A percentile compares a stretch with the other conserved stretches of the same genome.
Conservation (phyloP, 2,113 vertebrate genomes). For the Lophura nycthemera region DNA sequence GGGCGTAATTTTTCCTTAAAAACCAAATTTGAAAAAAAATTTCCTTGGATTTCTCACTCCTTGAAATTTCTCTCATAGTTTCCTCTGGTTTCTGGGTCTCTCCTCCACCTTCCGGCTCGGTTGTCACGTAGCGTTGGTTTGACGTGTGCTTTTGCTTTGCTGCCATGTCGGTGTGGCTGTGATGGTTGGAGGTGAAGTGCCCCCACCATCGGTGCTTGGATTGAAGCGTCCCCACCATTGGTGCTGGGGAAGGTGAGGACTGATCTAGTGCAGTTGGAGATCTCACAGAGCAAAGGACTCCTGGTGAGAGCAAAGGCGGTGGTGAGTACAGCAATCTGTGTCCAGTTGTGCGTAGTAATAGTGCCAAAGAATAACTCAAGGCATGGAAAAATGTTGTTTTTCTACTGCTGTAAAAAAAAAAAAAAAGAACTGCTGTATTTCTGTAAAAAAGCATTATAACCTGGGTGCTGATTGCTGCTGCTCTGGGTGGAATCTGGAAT, state of each 20-base stretch:
- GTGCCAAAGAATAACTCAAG: neutral
- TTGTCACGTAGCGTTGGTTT: neutral
- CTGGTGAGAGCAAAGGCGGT: rapidly evolving
- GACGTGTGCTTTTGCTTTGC: neutral
- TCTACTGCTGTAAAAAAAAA: neutral
- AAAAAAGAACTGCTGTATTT: neutral
- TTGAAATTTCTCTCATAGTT: neutral
- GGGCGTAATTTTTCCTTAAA: neutral
- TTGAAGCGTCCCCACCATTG: neutral
- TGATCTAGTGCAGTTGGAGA: rapidly evolving
- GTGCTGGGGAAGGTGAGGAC: rapidly evolving
- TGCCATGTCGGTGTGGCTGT: neutral
- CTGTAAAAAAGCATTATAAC: neutral
- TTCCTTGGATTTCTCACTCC: neutral
- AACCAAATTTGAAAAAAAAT: neutral
- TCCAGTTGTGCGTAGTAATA: neutral
- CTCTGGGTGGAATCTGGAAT: neutral
- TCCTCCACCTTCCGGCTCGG: neutral
- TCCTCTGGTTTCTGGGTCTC: neutral
- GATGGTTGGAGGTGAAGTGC: neutral
- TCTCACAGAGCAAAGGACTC: neutral
- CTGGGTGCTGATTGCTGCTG: neutral
- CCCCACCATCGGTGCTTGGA: neutral
- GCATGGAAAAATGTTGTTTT: neutral
- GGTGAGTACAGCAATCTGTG: neutral